Conservation (phyloP, 2,797 vertebrate genomes). For the Erethizon dorsatum region DNA sequence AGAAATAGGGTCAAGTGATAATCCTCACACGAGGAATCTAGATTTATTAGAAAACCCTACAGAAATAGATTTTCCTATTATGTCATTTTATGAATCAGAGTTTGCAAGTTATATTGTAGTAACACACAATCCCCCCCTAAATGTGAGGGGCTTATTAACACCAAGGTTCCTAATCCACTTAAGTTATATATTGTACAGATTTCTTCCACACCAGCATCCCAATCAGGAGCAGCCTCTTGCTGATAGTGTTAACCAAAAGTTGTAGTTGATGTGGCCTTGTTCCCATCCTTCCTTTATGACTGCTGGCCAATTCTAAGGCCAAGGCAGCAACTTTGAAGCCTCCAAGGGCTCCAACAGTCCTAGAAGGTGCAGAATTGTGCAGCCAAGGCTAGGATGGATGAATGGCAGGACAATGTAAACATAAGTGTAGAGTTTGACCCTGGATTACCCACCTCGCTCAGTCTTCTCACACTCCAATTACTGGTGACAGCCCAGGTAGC, state of each 20-base stretch:
- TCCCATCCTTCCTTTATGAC: too few species aligned
- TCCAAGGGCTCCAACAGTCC: background rate
- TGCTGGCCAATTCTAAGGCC: background rate
- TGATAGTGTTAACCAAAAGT: background rate
- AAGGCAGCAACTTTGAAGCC: background rate
- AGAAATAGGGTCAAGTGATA: background rate
- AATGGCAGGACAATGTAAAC: background rate
- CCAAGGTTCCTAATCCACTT: background rate
- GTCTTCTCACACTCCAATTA: background rate
- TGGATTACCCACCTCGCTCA: background rate
- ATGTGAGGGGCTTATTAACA: background rate
- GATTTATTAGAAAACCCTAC: background rate
- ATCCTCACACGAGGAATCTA: background rate
- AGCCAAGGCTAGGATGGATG: background rate
- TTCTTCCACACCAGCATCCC: background rate
- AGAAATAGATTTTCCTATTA: background rate
- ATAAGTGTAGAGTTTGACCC: too few species aligned
- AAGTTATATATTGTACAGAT: rapidly evolving
- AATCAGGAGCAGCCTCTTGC: background rate
- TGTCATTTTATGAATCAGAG: background rate
- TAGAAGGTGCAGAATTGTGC: background rate
- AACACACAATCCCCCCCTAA: background rate
- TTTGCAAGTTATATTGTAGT: background rate
- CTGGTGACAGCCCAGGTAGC: background rate
- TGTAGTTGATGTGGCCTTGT: background rate